Percentiles rank a stretch among this genome's conserved stretches.
These are phyloP conservation scores for Trogon surrucura DNA, from an alignment of 2,113 vertebrate species.

Conservation along the genomic window DNA sequence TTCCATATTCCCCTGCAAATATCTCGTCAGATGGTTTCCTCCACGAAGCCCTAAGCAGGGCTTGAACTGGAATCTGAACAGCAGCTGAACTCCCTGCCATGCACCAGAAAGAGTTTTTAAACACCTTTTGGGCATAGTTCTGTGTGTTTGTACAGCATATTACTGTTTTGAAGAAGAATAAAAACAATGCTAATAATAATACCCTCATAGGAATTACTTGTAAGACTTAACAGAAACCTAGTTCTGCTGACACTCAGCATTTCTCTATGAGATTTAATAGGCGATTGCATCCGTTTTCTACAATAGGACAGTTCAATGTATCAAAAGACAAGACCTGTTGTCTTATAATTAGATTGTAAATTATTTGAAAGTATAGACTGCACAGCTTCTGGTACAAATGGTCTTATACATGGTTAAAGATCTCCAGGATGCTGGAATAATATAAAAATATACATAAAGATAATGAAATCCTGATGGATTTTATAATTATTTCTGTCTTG, in stretches of 20 bases:
- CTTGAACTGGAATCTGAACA: background rate
- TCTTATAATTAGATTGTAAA: conserved; percentile 37
- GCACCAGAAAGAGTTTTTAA: background rate
- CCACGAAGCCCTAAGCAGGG: background rate
- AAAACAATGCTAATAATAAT: background rate
- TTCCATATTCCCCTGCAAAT: conserved; percentile 11
- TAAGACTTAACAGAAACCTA: background rate
- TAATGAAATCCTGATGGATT: conserved; percentile 51
- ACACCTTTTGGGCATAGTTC: background rate
- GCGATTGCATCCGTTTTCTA: background rate
- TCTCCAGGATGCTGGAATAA: background rate
- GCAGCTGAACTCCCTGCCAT: background rate
- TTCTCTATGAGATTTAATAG: background rate
- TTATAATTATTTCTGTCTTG: conserved; percentile 40
- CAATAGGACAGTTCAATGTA: background rate
- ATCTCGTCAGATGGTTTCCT: background rate
- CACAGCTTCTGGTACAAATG: conserved; percentile 5
- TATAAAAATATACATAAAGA: conserved; percentile 4
- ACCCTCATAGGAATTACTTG: background rate
- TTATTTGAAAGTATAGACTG: background rate
- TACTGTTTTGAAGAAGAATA: background rate
- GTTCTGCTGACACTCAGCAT: background rate
- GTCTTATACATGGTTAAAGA: conserved; percentile 30
- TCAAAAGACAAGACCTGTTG: conserved; percentile 20
- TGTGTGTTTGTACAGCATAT: background rate